Evolutionary conservation across 1,140 invertebrate genomes (phyloP).

Genomic region (Harlomillsia oculata): DNA sequence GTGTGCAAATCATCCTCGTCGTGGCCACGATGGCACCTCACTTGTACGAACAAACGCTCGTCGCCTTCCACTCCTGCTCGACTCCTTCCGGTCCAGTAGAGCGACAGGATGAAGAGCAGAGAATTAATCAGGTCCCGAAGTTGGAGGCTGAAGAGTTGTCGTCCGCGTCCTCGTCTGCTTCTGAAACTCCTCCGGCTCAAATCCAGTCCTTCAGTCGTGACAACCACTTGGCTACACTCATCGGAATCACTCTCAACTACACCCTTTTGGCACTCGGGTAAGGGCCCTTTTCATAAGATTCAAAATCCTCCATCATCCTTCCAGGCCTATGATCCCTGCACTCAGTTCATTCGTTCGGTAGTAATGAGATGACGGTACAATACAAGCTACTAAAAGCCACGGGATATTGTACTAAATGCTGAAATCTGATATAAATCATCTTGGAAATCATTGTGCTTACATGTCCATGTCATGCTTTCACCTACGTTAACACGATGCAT

Average conservation of each 20-base stretch:
- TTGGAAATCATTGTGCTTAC: no score
- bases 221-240: constrained; percentile 21
- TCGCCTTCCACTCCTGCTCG: constrained; percentile 1
- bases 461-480: no score
- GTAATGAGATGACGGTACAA: no score
- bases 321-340: background rate
- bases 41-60: constrained; percentile 25
- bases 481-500: no score
- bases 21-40: constrained; percentile 24
- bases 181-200: no score
- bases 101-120: background rate
- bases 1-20: constrained; percentile 31
- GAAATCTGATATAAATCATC: no score
- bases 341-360: no score
- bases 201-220: background rate
- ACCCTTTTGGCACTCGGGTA: constrained; percentile 30
- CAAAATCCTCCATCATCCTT: background rate
- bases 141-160: constrained; percentile 1
- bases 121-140: no score
- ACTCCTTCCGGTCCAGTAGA: background rate
- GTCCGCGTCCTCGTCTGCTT: background rate
- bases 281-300: background rate
- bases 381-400: no score
- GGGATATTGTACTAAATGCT: no score
- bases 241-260: constrained; percentile 31